Base-by-base conservation (phyloP, 2,113 vertebrate genomes). In the Pipa parva region DNA sequence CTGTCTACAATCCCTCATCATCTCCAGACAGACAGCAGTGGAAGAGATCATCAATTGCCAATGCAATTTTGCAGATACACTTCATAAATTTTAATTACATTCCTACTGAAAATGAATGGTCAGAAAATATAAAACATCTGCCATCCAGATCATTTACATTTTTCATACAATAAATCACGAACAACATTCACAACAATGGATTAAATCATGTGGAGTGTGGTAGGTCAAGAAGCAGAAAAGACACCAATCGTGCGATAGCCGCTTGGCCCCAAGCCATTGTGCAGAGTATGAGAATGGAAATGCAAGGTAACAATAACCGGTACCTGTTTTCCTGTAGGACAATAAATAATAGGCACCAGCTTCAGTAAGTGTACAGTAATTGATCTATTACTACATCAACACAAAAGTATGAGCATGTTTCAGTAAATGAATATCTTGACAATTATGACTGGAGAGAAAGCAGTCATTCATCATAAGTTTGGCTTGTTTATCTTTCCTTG, bases 101-200 rank as follows among this genome's bases (percentile, higher is more conserved):
- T 87, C 80, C 87, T 85, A 81, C 87, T 87, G 90, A 93, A 97
- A 94, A 94, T 92, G 93, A 95, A 94, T 93, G 92, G 92, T 95
- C 92, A 97, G 92, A 95, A 96, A 94, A 93, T 94, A 93, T 91
- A 95, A 93, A 96, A 95, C 94, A 97, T 95, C 93, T 96, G 94
- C 92, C 92, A 89, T 85, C 86, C 84, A 89, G 90, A 94, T 94
- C 91, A 94, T 93, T 92, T 93, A 92, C 85, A 89, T 89, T 91
- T 87, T 91, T 91, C 71, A 45, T 89, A 81, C 84, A 85, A 92
- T 95, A 95, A 93, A 95, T 96, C 92, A 94, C 86, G 85, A 84
- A 85, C 92, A 89, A 85, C 84, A 88, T 87, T 88, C 88, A 72
- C 84, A 92, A 84, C 84, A 85, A 74, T 77, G 80, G 80, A 83